Evolutionary conservation across 2,797 vertebrate species (phyloP), one percentile per base, ranked within the genome.

Genomic region (Parauchenoglanis ngamensis): DNA sequence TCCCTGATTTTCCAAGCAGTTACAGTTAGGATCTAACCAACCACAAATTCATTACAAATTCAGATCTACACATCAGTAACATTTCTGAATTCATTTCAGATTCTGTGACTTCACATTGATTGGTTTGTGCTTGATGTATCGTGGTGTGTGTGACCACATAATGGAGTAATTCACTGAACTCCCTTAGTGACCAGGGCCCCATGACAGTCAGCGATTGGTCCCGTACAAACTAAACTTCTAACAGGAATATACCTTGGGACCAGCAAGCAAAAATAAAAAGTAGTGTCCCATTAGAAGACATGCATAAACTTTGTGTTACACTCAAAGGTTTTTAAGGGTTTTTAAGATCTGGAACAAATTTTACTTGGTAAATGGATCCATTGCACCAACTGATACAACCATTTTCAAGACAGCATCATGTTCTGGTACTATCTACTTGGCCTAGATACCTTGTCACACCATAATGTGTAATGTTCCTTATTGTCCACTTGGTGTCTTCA

Each of bases 401-500:
- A 52, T 76, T 76, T 52, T 25, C 23, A 52, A 52, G 25, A 28
- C 13, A n/a, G 46, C 49, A 56, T 78, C 17, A 28, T 31, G 15
- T 56, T 21, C 46, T 76, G 25, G 11, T 13, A 15, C 1, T 2
- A 44, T 72, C 73, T 77, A 52, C 11, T 21, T 54, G 13, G 52
- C 56, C 21, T 1, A 31, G 25, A 54, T 2, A 35, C 21, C 23
- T 11, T 72, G n/a, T 56, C 15, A 46, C 19, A 23, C 19, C 31
- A 40, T 44, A 61, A 63, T n/a, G 35, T 63, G 35, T 44, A 82
- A 25, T 63, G 40, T 46, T 3, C 25, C 7, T 63, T 65, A 49
- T 28, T 82, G 61, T 49, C 79, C 79, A 82, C 79, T 82, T 65
- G 44, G 61, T 65, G 79, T 19, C 79, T 65, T 40, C 44, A 82